Percentiles rank a stretch among this genome's conserved stretches.
Evolutionary conservation across 2,113 vertebrate species (phyloP).

Genomic region (Megaceryle maxima): DNA sequence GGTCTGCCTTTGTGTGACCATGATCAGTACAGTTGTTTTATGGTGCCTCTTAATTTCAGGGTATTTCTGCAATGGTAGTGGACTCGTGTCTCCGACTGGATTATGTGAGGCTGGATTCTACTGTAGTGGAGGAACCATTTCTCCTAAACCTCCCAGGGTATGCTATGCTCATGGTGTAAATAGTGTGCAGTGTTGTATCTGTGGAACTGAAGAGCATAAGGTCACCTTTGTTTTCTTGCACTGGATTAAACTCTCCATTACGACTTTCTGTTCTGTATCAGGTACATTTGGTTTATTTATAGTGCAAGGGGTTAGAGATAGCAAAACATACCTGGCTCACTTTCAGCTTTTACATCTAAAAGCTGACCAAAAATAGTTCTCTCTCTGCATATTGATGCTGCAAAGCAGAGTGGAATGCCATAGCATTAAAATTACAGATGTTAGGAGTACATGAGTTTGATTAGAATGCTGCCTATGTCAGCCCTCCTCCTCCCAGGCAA

Average conservation of each 20-base stretch:
- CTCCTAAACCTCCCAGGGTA: slow-evolving; percentile 68
- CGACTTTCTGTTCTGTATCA: neutral
- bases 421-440: neutral
- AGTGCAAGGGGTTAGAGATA: neutral
- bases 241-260: neutral
- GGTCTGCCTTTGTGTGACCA: neutral
- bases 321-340: neutral
- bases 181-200: neutral
- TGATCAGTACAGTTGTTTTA: neutral
- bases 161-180: neutral
- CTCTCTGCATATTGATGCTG: neutral
- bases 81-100: slow-evolving; percentile 79
- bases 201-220: neutral
- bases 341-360: neutral
- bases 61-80: slow-evolving; percentile 79
- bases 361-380: neutral
- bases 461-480: neutral
- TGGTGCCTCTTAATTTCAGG: slow-evolving; percentile 76
- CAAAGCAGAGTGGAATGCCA: neutral
- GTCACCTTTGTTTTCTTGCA: neutral
- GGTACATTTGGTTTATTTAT: neutral
- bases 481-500: neutral
- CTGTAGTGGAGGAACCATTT: slow-evolving; percentile 76
- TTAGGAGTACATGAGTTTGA: neutral
- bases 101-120: slow-evolving; percentile 86